Evolutionary conservation across 1,140 invertebrate genomes (phyloP).

Genomic region (Heliconius eleuchia): DNA sequence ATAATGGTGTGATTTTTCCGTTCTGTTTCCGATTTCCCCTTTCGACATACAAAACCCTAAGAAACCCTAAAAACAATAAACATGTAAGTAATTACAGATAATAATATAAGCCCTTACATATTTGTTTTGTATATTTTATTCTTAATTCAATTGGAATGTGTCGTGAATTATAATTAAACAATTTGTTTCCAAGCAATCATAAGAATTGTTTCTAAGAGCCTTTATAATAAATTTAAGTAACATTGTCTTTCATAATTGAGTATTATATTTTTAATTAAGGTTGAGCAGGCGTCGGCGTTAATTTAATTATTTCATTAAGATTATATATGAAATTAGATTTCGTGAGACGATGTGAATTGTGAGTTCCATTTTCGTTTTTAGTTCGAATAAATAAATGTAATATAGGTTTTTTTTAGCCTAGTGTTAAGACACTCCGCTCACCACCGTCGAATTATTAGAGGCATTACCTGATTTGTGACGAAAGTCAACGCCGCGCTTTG

Average conservation of each 20-base stretch:
- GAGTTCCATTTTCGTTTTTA: background rate
- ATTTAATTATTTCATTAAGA: conserved; percentile 13
- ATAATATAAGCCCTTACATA: background rate
- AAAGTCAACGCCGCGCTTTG: no score
- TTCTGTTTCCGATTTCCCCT: no score
- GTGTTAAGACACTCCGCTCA: no score
- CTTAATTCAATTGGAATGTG: background rate
- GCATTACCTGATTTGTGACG: no score
- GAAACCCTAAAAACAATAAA: no score
- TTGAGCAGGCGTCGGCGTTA: background rate
- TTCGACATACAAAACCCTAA: no score
- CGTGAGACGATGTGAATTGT: conserved; percentile 18
- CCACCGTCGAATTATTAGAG: no score
- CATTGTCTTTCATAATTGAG: conserved; percentile 12
- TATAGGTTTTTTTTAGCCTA: no score
- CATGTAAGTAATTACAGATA: no score
- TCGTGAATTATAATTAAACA: background rate
- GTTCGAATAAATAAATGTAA: background rate
- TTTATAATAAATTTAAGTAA: conserved; percentile 8
- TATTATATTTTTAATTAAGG: conserved; percentile 15
- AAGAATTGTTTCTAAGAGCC: conserved; percentile 8
- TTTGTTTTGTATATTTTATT: background rate
- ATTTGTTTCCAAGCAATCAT: background rate
- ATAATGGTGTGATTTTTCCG: no score
- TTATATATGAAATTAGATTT: conserved; percentile 9